These are phyloP conservation scores for Myrmecobius fasciatus DNA, from an alignment of 2,113 vertebrate genomes.

Conservation along the genomic window DNA sequence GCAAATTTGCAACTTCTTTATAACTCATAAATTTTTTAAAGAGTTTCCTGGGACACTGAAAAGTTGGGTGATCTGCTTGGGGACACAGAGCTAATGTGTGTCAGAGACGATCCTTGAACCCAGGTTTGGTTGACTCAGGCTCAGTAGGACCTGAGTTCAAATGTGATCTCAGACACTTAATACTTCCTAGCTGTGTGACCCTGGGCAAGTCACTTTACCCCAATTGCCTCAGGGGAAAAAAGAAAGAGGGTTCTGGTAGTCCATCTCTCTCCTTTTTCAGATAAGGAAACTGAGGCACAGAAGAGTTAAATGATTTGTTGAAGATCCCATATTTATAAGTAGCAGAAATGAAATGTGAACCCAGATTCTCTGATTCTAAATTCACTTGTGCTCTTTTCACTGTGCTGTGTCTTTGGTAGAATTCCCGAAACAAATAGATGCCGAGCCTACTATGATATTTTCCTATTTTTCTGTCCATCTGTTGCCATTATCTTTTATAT, in stretches of 20 bases:
- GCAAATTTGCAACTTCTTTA: not conserved
- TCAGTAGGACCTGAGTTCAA: no score
- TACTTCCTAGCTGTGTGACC: no score
- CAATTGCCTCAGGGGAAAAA: no score
- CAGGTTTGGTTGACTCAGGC: not conserved
- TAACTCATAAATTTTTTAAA: not conserved
- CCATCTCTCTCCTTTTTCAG: not conserved
- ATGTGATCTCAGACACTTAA: no score
- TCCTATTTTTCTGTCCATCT: slow-evolving; percentile 23
- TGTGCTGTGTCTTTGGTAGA: not conserved
- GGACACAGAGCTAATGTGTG: not conserved
- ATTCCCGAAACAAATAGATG: slow-evolving; percentile 50
- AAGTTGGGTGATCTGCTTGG: not conserved
- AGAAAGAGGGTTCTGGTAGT: not conserved
- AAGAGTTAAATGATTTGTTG: not conserved
- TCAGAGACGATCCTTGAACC: not conserved
- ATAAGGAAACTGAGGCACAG: not conserved
- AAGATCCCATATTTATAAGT: not conserved
- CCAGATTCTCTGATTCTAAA: not conserved
- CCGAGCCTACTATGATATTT: slow-evolving; percentile 29
- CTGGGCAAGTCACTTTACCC: no score
- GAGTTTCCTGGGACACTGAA: not conserved
- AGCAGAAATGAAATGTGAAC: not conserved
- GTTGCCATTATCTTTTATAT: slow-evolving; percentile 31
- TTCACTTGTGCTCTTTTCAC: not conserved